These are phyloP conservation scores for Aleadryas rufinucha DNA, from an alignment of 2,113 vertebrate species.

Conservation along the genomic window DNA sequence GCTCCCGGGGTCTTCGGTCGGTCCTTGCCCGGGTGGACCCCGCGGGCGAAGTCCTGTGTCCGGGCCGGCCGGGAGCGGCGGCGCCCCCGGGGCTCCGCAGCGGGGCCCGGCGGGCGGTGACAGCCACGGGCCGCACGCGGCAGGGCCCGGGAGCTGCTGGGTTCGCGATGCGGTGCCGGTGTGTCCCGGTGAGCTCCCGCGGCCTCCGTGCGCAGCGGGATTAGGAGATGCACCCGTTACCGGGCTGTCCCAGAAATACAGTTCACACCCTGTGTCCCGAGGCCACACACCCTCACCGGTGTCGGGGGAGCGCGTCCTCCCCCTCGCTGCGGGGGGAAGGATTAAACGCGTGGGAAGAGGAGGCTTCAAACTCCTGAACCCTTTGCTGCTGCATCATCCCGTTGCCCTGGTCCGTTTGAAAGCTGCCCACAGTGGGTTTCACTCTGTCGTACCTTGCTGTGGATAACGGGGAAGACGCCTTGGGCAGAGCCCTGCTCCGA, in stretches of 20 bases:
- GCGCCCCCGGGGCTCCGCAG: background rate
- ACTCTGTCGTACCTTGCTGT: background rate
- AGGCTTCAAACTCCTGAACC: fast-evolving
- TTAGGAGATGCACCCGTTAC: fast-evolving
- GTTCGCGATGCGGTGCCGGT: fast-evolving
- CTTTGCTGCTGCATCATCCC: fast-evolving
- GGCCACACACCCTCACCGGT: background rate
- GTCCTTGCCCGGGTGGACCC: background rate
- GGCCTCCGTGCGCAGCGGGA: fast-evolving
- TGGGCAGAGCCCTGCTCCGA: background rate
- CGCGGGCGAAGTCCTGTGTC: background rate
- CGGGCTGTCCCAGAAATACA: background rate
- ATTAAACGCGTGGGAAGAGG: background rate
- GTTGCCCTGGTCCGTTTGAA: fast-evolving
- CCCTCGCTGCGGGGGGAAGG: background rate
- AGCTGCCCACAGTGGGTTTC: fast-evolving
- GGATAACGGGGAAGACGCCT: fast-evolving
- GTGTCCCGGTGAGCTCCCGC: background rate
- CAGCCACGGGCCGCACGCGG: background rate
- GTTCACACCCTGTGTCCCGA: background rate
- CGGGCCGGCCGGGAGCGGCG: background rate
- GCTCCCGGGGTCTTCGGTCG: background rate
- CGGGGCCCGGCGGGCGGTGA: background rate
- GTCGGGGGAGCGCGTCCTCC: background rate
- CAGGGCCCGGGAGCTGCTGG: background rate